Percentiles rank a stretch among this genome's conserved stretches.
Evolutionary conservation across 2,113 vertebrate species (phyloP).

Genomic region (Setophaga coronata): DNA sequence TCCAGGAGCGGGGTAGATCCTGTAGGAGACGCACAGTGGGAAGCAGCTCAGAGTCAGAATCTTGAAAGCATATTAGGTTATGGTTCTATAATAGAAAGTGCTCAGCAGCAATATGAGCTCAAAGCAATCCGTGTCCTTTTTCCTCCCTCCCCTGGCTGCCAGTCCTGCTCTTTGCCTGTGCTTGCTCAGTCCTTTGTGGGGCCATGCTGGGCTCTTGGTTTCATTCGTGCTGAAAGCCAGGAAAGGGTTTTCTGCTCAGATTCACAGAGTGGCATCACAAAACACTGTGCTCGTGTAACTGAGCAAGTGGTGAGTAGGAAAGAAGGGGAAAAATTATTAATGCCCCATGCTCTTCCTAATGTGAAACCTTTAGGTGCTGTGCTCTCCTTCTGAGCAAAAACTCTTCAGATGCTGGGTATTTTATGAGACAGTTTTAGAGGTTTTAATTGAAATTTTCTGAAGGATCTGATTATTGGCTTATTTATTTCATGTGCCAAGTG

Average conservation of each 20-base stretch:
- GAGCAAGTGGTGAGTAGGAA: not conserved
- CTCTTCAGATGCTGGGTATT: not conserved
- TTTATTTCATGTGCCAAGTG: slow-evolving; percentile 15
- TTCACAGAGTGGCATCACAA: not conserved
- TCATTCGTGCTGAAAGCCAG: not conserved
- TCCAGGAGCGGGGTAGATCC: not conserved
- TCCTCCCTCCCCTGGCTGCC: slow-evolving; percentile 5
- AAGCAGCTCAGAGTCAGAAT: not conserved
- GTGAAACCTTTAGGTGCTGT: not conserved
- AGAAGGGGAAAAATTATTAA: not conserved
- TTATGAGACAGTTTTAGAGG: slow-evolving; percentile 11
- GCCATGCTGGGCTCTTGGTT: not conserved
- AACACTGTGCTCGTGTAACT: not conserved
- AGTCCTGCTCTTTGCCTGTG: not conserved
- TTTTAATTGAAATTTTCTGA: slow-evolving; percentile 10
- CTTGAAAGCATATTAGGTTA: slow-evolving; percentile 36
- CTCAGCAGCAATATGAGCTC: slow-evolving; percentile 42
- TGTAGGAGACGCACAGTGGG: not conserved
- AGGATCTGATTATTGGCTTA: slow-evolving; percentile 16
- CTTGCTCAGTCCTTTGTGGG: not conserved
- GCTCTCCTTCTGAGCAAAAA: not conserved
- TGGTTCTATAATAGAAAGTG: slow-evolving; percentile 44
- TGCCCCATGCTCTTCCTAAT: not conserved
- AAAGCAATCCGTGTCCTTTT: not conserved
- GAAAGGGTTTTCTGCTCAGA: slow-evolving; percentile 2